Conservation (phyloP, 2,888 invertebrate species). For the Drosophila austrosaltans region DNA sequence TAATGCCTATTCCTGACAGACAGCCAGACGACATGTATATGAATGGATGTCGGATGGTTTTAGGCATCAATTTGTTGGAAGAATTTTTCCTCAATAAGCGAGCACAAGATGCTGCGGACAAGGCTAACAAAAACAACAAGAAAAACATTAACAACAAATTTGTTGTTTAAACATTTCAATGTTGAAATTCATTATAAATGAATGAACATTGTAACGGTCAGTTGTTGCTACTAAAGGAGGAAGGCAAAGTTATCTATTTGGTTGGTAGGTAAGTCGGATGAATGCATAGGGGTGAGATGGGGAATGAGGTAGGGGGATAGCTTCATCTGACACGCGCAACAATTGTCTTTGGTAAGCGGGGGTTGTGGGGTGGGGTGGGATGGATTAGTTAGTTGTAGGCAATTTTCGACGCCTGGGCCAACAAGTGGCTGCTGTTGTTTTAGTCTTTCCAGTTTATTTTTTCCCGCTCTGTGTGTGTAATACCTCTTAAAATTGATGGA, state of each 20-base stretch:
- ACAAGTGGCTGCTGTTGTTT: conserved; percentile 39
- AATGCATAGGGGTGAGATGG: not conserved
- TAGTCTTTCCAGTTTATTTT: conserved; percentile 60
- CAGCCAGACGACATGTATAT: conserved; percentile 74
- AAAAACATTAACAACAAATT: conserved; percentile 30
- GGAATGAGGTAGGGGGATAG: not conserved
- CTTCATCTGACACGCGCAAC: conserved; percentile 27
- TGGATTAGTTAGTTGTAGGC: conserved; percentile 40
- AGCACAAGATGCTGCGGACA: conserved; percentile 32
- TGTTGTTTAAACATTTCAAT: conserved; percentile 58
- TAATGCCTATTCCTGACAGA: conserved; percentile 59
- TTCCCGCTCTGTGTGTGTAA: not conserved
- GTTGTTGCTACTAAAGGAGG: conserved; percentile 16
- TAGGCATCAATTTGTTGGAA: conserved; percentile 33
- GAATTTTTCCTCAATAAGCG: conserved; percentile 38
- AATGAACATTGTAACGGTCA: conserved; percentile 70
- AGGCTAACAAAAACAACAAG: conserved; percentile 26
- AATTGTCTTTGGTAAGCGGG: conserved; percentile 35
- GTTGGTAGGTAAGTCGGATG: not conserved
- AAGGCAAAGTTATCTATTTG: conserved; percentile 19
- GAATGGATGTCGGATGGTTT: conserved; percentile 16
- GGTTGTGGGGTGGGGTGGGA: not conserved
- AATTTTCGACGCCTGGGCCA: conserved; percentile 44
- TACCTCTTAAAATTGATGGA: not conserved
- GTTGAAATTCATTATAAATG: conserved; percentile 74